Conservation (phyloP, 2,113 vertebrate genomes). For the Pterocles gutturalis region DNA sequence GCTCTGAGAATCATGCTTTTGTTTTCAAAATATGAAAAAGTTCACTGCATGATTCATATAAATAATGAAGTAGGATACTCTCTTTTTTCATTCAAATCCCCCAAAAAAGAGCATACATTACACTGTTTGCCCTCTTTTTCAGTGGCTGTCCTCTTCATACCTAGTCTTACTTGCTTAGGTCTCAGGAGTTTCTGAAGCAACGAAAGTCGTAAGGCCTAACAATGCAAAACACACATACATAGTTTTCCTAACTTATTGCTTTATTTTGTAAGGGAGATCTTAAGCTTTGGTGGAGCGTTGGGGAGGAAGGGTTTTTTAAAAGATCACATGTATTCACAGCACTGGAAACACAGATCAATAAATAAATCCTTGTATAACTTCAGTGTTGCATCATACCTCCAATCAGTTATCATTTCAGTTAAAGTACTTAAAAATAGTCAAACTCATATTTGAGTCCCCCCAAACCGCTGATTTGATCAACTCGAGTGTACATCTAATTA, state of each 20-base stretch:
- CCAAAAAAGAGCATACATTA: neutral
- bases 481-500: neutral
- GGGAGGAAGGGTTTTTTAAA: neutral
- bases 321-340: neutral
- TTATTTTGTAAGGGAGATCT: neutral
- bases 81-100: neutral
- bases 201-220: neutral
- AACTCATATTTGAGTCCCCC: neutral
- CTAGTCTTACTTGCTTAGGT: neutral
- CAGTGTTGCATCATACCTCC: neutral
- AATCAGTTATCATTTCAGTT: neutral
- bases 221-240: neutral
- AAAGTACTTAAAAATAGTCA: neutral
- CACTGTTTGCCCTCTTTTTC: neutral
- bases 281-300: accelerated
- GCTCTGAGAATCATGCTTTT: neutral
- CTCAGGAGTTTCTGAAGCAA: neutral
- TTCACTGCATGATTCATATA: neutral
- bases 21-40: neutral
- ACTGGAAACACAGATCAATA: neutral
- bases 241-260: neutral
- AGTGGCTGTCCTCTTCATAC: neutral
- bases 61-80: neutral
- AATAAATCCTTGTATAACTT: neutral
- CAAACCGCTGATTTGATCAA: neutral